Evolutionary conservation across 1,140 invertebrate genomes (phyloP).

Genomic region (Popillia japonica): DNA sequence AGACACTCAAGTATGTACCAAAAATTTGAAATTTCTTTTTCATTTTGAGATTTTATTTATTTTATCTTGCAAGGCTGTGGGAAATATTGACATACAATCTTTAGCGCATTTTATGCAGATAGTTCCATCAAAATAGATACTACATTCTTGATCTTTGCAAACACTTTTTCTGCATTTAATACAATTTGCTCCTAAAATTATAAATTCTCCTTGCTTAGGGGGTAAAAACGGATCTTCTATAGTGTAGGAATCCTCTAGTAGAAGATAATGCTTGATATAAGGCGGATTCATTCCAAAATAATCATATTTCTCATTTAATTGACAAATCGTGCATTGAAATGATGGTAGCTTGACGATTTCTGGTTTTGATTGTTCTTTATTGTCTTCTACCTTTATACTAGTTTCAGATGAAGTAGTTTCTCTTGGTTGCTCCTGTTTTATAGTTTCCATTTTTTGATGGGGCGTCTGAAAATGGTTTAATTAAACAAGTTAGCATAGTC

Average conservation of each 20-base stretch:
- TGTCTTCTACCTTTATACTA: not conserved
- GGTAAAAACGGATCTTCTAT: slow-evolving; percentile 85
- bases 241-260: slow-evolving; percentile 72
- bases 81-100: slow-evolving; percentile 69
- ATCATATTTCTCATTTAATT: slow-evolving; percentile 72
- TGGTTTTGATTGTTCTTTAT: slow-evolving; percentile 37
- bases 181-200: slow-evolving; percentile 80
- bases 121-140: slow-evolving; percentile 78
- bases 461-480: not conserved
- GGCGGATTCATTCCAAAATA: slow-evolving; percentile 77
- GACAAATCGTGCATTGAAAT: slow-evolving; percentile 73
- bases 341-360: slow-evolving; percentile 43
- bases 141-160: slow-evolving; percentile 79
- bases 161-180: slow-evolving; percentile 70
- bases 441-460: slow-evolving; percentile 10
- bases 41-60: slow-evolving; percentile 53
- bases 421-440: slow-evolving; percentile 6
- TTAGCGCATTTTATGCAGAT: slow-evolving; percentile 77
- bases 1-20: too few species aligned
- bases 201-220: slow-evolving; percentile 71
- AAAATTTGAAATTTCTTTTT: too few species aligned
- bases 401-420: not conserved
- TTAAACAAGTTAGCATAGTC: not conserved
- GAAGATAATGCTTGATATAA: slow-evolving; percentile 67
- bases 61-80: slow-evolving; percentile 59